Percentiles rank a stretch among this genome's conserved stretches.
Evolutionary conservation across 1,140 invertebrate species (phyloP).

Genomic region (Scaptomyza hsui): DNA sequence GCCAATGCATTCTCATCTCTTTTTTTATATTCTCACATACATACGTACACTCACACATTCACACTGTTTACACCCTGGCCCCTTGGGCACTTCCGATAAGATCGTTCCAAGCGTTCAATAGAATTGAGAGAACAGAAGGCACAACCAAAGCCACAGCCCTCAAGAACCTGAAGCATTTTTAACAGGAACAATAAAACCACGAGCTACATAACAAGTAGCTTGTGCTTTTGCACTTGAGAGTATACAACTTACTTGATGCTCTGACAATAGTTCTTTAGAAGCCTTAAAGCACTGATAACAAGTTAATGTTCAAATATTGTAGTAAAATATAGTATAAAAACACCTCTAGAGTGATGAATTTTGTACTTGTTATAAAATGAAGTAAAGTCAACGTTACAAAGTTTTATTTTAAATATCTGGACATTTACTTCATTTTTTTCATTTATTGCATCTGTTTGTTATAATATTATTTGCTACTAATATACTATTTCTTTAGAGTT

Average conservation of each 20-base stretch:
- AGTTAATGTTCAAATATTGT: too few species aligned
- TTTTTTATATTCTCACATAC: too few species aligned
- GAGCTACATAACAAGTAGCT: constrained; percentile 36
- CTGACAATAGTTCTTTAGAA: neutral
- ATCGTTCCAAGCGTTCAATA: constrained; percentile 69
- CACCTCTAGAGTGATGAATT: too few species aligned
- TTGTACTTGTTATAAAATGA: too few species aligned
- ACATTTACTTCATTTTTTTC: too few species aligned
- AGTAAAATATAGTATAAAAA: too few species aligned
- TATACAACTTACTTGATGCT: constrained; percentile 14
- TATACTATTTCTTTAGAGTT: too few species aligned
- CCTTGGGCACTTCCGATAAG: constrained; percentile 71
- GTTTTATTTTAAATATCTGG: too few species aligned
- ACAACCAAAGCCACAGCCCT: constrained; percentile 2
- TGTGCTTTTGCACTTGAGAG: neutral
- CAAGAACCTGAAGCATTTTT: constrained; percentile 37
- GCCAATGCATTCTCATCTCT: constrained; percentile 28
- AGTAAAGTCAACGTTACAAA: too few species aligned
- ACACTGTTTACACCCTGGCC: constrained; percentile 13
- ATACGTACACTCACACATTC: neutral
- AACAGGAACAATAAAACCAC: constrained; percentile 48
- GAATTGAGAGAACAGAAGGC: constrained; percentile 44
- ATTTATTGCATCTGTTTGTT: too few species aligned
- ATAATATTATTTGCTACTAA: too few species aligned
- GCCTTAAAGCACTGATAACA: too few species aligned